phyloP scores from a whole-genome alignment of 2,888 invertebrate species.

The Endomychus coccineus region DNA sequence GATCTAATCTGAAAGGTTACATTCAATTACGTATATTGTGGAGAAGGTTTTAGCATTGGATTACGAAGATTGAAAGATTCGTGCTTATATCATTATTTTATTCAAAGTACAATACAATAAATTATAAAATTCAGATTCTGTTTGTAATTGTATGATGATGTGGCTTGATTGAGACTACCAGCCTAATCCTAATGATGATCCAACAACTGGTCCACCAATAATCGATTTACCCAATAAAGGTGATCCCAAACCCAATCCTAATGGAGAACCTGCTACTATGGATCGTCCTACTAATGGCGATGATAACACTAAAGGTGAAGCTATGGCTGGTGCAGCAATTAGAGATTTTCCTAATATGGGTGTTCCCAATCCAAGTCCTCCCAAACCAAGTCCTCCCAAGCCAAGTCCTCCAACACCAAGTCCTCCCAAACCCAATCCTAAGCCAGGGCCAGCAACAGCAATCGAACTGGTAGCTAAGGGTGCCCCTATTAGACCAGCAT shows the following conservation, averaged over 20 bases:
- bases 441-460: not conserved
- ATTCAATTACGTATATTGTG: too few relatives aligned
- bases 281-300: not conserved
- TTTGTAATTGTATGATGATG: too few relatives aligned
- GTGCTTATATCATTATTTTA: too few relatives aligned
- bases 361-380: not conserved
- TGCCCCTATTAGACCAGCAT: not conserved
- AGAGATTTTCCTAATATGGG: not conserved
- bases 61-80: too few relatives aligned
- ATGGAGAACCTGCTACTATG: not conserved
- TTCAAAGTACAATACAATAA: too few relatives aligned
- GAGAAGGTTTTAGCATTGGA: too few relatives aligned
- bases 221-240: not conserved
- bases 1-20: too few relatives aligned
- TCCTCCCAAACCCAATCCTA: not conserved
- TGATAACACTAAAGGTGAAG: not conserved
- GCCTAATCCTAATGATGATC: too few relatives aligned
- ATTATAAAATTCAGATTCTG: too few relatives aligned
- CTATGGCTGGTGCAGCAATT: constrained; percentile 1
- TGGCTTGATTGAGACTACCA: too few relatives aligned
- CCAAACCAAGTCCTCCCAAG: too few relatives aligned
- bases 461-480: constrained; percentile 1
- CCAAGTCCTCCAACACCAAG: too few relatives aligned
- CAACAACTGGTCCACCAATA: constrained; percentile 1
- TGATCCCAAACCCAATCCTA: not conserved